Conservation (phyloP, 2,113 vertebrate species). For the Sardina pilchardus region DNA sequence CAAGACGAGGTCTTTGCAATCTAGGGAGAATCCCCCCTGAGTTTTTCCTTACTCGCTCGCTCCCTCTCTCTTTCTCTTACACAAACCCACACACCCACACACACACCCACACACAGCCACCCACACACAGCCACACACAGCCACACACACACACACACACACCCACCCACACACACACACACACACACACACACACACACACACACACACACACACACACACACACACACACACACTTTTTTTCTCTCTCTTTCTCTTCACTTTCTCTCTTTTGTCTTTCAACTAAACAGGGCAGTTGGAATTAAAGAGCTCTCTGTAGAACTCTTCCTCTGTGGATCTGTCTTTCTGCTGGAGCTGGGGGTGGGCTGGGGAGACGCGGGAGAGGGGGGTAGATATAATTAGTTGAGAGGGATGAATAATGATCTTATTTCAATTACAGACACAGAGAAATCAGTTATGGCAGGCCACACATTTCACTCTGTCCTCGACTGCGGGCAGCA, state of each 20-base stretch:
- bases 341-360: slow-evolving; percentile 33
- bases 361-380: slow-evolving; percentile 7
- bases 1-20: slow-evolving; percentile 61
- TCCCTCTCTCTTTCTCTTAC: slow-evolving; percentile 52
- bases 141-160: background rate
- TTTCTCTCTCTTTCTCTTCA: slow-evolving; percentile 55
- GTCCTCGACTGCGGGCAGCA: slow-evolving; percentile 4
- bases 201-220: slow-evolving; percentile 16
- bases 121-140: background rate
- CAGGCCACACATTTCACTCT: slow-evolving; percentile 42
- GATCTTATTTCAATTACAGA: slow-evolving; percentile 57
- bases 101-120: background rate
- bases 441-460: slow-evolving; percentile 43
- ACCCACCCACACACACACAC: background rate
- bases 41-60: slow-evolving; percentile 48
- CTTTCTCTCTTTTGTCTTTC: slow-evolving; percentile 62
- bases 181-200: background rate
- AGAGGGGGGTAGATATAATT: slow-evolving; percentile 63
- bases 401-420: slow-evolving; percentile 61
- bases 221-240: slow-evolving; percentile 40
- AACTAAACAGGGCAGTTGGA: slow-evolving; percentile 68
- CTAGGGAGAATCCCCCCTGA: slow-evolving; percentile 49
- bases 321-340: slow-evolving; percentile 48
- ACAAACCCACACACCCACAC: background rate
- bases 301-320: slow-evolving; percentile 50